Evolutionary conservation across 2,888 invertebrate genomes (phyloP).

Genomic region (Brachylomia viminalis): DNA sequence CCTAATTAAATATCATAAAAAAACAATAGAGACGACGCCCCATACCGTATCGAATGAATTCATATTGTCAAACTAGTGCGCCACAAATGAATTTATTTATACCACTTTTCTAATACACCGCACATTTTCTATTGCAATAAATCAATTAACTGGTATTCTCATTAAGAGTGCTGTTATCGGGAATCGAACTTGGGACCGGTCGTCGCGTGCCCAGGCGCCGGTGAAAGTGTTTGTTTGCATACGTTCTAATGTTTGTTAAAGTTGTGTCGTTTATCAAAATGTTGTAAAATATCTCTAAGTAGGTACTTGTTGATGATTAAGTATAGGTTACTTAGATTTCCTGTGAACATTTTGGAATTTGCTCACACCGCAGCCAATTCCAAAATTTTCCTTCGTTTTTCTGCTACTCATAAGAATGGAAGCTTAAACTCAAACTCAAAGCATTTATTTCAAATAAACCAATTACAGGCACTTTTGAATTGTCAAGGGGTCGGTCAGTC

Average conservation of each 20-base stretch:
- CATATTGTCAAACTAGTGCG: constrained; percentile 32
- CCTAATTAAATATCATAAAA: neutral
- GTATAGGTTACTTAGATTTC: constrained; percentile 4
- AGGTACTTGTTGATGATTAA: constrained; percentile 30
- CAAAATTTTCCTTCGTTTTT: neutral
- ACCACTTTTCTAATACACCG: constrained; percentile 54
- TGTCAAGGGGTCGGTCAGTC: too few relatives aligned
- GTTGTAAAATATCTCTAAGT: constrained; percentile 49
- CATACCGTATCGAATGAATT: constrained; percentile 19
- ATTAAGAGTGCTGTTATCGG: constrained; percentile 87
- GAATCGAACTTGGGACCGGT: constrained; percentile 86
- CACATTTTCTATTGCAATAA: constrained; percentile 77
- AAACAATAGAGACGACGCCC: neutral
- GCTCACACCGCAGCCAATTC: neutral
- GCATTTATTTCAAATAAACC: too few relatives aligned
- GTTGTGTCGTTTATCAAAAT: constrained; percentile 65
- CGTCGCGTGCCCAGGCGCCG: constrained; percentile 83
- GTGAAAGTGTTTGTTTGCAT: constrained; percentile 85
- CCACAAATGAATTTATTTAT: constrained; percentile 51
- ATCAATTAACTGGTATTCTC: constrained; percentile 87
- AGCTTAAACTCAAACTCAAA: too few relatives aligned
- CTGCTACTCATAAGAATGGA: neutral
- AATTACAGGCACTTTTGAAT: too few relatives aligned
- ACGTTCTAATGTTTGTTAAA: constrained; percentile 65
- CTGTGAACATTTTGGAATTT: neutral